Conservation (phyloP, 2,113 vertebrate species). For the Psettodes erumei region DNA sequence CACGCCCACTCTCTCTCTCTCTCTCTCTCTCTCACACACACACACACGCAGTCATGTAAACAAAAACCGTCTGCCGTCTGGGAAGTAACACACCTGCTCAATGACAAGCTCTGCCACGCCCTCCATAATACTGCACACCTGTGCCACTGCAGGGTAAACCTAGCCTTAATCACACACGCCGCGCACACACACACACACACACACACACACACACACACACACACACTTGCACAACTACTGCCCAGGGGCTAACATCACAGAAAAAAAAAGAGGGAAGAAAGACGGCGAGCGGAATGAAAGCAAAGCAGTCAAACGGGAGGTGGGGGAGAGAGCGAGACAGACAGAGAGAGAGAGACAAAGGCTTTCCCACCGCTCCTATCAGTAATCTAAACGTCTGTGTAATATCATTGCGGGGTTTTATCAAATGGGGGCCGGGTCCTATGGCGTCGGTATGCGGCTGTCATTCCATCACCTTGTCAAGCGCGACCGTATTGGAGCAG, state of each 20-base stretch:
- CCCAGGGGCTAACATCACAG: constrained; percentile 72
- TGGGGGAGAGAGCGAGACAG: constrained; percentile 48
- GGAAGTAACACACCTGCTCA: constrained; percentile 80
- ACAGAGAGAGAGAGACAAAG: constrained; percentile 66
- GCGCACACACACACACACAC: constrained; percentile 44
- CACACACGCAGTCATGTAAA: constrained; percentile 46
- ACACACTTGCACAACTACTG: constrained; percentile 54
- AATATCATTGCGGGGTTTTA: constrained; percentile 77
- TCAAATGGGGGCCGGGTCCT: constrained; percentile 69
- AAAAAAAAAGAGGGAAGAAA: constrained; percentile 49
- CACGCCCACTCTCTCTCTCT: constrained; percentile 40
- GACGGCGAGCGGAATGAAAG: constrained; percentile 43
- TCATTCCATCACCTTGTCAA: constrained; percentile 81
- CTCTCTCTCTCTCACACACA: constrained; percentile 29
- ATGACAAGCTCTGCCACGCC: constrained; percentile 76
- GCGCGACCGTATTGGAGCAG: constrained; percentile 72
- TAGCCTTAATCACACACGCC: constrained; percentile 61
- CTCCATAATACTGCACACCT: constrained; percentile 80
- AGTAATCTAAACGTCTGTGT: constrained; percentile 76
- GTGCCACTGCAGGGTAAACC: constrained; percentile 76
- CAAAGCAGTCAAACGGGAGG: constrained; percentile 51
- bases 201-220: constrained; percentile 37
- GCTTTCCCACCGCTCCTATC: constrained; percentile 73
- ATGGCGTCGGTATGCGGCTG: constrained; percentile 71
- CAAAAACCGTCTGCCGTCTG: constrained; percentile 73